Percentiles rank a stretch among this genome's conserved stretches.
Evolutionary conservation across 2,113 vertebrate species (phyloP).

Genomic region (Callospermophilus lateralis): DNA sequence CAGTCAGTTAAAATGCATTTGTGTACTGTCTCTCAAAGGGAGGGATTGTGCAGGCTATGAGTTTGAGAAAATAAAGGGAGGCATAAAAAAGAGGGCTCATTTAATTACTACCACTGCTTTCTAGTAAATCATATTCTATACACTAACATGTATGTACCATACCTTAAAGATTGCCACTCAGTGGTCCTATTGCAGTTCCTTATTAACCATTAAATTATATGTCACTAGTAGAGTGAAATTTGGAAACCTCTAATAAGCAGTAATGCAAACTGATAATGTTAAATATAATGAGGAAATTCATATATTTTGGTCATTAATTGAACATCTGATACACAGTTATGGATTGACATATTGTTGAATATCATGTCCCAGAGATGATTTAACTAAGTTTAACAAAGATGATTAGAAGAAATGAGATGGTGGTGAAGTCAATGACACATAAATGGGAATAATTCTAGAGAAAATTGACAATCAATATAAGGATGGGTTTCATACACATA

Average conservation of each 20-base stretch:
- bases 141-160: fast-evolving
- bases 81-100: background rate
- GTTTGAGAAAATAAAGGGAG: background rate
- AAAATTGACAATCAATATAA: background rate
- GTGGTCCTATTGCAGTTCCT: background rate
- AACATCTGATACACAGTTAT: background rate
- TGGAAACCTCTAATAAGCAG: background rate
- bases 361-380: background rate
- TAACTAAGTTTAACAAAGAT: background rate
- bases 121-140: background rate
- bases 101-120: background rate
- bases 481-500: background rate
- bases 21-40: background rate
- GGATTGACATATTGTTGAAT: background rate
- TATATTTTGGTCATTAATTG: background rate
- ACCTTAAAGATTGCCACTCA: background rate
- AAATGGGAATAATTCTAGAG: background rate
- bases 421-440: background rate
- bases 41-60: background rate
- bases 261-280: background rate
- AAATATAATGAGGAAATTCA: background rate
- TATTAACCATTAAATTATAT: background rate
- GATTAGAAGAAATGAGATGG: background rate
- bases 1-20: background rate
- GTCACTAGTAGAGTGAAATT: background rate